Base-by-base conservation (phyloP, 1,140 invertebrate species). In the Triops longicaudatus region DNA sequence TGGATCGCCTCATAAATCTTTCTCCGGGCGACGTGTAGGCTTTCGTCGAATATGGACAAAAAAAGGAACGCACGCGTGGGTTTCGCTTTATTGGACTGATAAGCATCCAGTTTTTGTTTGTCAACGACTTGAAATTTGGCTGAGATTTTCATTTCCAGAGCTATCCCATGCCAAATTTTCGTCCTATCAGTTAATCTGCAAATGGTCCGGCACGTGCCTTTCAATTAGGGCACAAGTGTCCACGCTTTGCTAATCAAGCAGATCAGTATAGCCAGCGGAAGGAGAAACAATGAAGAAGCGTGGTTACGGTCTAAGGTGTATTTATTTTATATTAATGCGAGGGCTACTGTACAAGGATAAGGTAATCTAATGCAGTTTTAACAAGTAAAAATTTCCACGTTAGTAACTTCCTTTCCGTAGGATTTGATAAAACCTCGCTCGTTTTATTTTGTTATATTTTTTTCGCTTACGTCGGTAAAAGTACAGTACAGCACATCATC, bases 41-140 rank as follows among this genome's bases (percentile, higher is more conserved):
- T 63, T 10, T 7, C 14, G 14, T 63, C 50, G 31, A 37, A 37
- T 7, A 37, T 2, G 31, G 31, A 7, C 10, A 9, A 9, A 63
- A 63, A 63, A 63, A 0, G 17, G 22, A 63, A 63, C 50, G 14
- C 50, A 63, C 50, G 14, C n/a, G 31, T 37, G 50, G 50, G 14
- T 63, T 1, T 22, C 14, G 14, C 50, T 22, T 63, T 63, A 63
- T 63, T 63, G 50, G 17, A 63, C 50, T 63, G 50, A 63, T 63
- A 63, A 63, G 50, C 50, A 63, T n/a, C 22, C 14, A 63, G 50
- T 63, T 63, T 63, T 9, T 63, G 50, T 63, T 63, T 63, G 50
- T 63, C 50, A 17, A 63, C 50, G 50, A 9, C 50, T 63, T 63
- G 50, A 63, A 63, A 63, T 63, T 63, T 63, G 50, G 50, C 50